These are phyloP conservation scores for Zapus hudsonius DNA, from an alignment of 2,113 vertebrate species.

Conservation along the genomic window DNA sequence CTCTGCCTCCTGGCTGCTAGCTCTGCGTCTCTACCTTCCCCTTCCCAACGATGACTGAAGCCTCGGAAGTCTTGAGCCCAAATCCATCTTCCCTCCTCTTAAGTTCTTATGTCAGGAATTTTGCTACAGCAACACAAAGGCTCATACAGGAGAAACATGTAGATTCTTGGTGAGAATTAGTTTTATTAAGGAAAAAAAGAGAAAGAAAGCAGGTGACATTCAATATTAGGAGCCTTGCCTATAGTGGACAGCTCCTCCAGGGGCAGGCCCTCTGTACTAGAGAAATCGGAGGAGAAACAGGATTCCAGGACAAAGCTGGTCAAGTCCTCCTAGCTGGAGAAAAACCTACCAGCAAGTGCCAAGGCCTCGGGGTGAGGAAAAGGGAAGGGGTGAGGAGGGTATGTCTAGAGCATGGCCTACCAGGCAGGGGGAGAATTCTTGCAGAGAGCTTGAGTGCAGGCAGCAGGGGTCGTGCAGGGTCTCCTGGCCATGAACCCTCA, in stretches of 20 bases:
- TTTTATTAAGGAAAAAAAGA: background rate
- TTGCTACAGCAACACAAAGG: background rate
- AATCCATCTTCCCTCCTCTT: background rate
- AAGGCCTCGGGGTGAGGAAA: background rate
- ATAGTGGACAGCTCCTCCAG: background rate
- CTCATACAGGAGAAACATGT: background rate
- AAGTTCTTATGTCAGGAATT: too few relatives aligned
- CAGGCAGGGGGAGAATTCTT: rapidly evolving
- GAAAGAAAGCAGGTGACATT: background rate
- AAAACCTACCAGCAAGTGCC: background rate
- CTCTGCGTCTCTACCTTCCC: background rate
- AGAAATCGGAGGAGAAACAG: background rate
- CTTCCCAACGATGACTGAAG: background rate
- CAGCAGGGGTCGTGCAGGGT: rapidly evolving
- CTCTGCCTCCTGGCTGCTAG: too few relatives aligned
- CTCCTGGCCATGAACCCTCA: rapidly evolving
- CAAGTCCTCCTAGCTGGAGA: background rate
- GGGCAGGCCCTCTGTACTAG: background rate
- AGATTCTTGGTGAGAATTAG: background rate
- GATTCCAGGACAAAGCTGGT: background rate
- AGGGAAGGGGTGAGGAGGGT: rapidly evolving
- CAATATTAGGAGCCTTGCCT: background rate
- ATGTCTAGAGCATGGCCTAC: too few relatives aligned
- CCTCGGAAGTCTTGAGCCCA: background rate
- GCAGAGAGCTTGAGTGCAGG: background rate